Base-by-base conservation (phyloP, 2,797 vertebrate species). In the Sebastes cheni region DNA sequence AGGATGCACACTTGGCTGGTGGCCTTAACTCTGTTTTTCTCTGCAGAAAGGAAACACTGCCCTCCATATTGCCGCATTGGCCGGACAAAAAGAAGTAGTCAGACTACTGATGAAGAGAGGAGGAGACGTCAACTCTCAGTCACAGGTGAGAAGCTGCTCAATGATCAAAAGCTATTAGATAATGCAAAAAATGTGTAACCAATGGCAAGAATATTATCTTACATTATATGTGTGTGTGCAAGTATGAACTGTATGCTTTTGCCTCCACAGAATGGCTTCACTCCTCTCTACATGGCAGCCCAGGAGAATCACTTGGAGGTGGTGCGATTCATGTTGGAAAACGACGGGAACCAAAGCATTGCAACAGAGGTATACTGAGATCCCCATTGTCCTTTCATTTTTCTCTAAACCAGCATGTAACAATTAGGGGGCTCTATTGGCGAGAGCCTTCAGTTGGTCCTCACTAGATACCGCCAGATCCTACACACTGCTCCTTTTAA, bases 221-320 rank as follows among this genome's bases (percentile, higher is more conserved):
- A 6, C 20, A 13, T 69, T 55, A 46, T 25, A 22, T 39, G 7
- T 76, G 13, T 39, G 11, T 75, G 52, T 50, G 8, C 20, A 23
- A 62, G 22, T 76, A 9, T 58, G 42, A 8, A 23, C 25, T 67
- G 3, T 73, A 18, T 76, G 46, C 14, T 12, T 77, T 7, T 88
- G 27, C 89, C 10, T 86, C 65, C 79, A 61, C 90, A 99, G 98
- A 99, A 99, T 96, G 98, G 98, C 84, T 99, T 99, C 86, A 99
- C 98, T 67, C 98, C 98, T 13, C 95, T 99, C 27, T 99, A 99
- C 83, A 99, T 99, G 98, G 98, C 98, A 39, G 97, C 98, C 79
- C 98, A 99, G 92, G 98, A 99, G 88, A 99, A 98, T 88, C 98
- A 99, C 91, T 91, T 98, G 58, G 98, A 99, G 55, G 98, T 99